A percentile compares a stretch with the other conserved stretches of the same genome.
Evolutionary conservation across 2,113 vertebrate species (phyloP).

Genomic region (Propithecus coquereli): DNA sequence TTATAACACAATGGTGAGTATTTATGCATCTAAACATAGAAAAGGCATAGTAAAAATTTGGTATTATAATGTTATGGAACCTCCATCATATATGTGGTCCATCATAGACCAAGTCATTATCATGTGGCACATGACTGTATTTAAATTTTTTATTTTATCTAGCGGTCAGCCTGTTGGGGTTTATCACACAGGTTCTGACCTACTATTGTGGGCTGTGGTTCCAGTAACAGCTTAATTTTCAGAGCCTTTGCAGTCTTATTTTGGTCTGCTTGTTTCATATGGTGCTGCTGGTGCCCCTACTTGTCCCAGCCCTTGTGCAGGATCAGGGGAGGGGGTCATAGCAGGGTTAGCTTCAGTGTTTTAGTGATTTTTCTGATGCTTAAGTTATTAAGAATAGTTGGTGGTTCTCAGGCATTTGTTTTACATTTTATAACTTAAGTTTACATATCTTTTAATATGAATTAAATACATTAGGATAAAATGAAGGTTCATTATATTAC

Average conservation of each 20-base stretch:
- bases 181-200: not conserved
- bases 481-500: not conserved
- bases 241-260: not conserved
- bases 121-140: not conserved
- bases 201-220: not conserved
- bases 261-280: not conserved
- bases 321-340: not conserved
- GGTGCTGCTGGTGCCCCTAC: not conserved
- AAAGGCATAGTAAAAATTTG: not conserved
- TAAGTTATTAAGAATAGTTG: not conserved
- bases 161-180: not conserved
- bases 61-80: not conserved
- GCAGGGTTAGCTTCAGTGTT: not conserved
- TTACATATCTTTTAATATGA: not conserved
- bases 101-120: not conserved
- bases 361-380: not conserved
- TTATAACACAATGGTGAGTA: not conserved
- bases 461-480: not conserved
- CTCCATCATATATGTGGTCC: not conserved
- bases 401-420: not conserved
- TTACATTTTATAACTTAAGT: not conserved
- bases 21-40: not conserved
- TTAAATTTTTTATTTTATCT: not conserved
- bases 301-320: not conserved
- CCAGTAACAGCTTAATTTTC: not conserved